A percentile compares a stretch with the other conserved stretches of the same genome.
Conservation (phyloP, 1,140 invertebrate species). For the Tetramorium simillimum region DNA sequence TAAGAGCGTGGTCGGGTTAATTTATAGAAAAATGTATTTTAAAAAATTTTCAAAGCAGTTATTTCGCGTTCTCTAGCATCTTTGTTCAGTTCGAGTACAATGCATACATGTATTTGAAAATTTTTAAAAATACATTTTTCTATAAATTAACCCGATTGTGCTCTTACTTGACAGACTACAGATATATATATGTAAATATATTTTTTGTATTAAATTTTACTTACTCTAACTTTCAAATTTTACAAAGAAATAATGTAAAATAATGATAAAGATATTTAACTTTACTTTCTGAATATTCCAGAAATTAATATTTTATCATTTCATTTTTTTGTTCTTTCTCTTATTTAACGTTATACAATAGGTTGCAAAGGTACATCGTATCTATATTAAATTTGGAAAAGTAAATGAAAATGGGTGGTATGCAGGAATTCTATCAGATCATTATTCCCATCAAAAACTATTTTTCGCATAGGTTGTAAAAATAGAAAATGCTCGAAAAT, state of each 20-base stretch:
- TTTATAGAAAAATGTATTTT: no score
- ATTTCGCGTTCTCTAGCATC: no score
- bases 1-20: no score
- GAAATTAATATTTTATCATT: background rate
- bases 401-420: background rate
- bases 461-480: slow-evolving; percentile 32
- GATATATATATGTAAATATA: background rate
- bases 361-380: background rate
- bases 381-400: background rate
- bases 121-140: no score
- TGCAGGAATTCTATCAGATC: background rate
- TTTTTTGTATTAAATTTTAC: background rate
- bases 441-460: slow-evolving; percentile 3
- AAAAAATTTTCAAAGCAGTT: no score
- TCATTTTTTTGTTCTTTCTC: background rate
- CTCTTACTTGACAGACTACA: no score
- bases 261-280: background rate
- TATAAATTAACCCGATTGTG: no score
- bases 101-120: no score
- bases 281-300: background rate
- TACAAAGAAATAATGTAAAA: background rate
- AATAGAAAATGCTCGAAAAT: background rate
- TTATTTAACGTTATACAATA: background rate
- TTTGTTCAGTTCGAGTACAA: no score
- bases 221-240: background rate